These are phyloP conservation scores for Danio aesculapii DNA, from an alignment of 2,797 vertebrate species.

Conservation along the genomic window DNA sequence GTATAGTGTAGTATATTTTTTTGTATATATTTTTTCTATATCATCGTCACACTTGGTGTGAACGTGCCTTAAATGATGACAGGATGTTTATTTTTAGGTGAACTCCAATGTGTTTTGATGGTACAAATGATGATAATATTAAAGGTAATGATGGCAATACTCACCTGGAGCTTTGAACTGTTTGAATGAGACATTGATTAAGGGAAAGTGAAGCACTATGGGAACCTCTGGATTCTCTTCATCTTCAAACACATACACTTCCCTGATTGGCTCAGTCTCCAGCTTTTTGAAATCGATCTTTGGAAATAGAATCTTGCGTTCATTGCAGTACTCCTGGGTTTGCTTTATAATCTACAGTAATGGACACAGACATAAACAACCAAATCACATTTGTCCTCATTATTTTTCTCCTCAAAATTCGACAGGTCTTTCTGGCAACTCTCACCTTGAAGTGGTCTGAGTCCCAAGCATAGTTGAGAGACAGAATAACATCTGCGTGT, in stretches of 20 bases:
- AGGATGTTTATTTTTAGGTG: neutral
- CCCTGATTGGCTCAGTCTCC: conserved; percentile 72
- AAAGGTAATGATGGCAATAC: conserved; percentile 48
- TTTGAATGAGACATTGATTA: conserved; percentile 80
- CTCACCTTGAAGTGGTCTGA: conserved; percentile 63
- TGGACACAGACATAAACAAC: neutral
- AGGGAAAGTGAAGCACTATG: conserved; percentile 83
- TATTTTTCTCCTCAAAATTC: neutral
- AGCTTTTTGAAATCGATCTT: conserved; percentile 72
- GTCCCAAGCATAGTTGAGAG: conserved; percentile 83
- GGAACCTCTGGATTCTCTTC: conserved; percentile 75
- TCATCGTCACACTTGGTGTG: too few species aligned
- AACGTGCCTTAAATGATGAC: too few species aligned
- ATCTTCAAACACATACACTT: conserved; percentile 82
- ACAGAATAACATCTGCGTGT: conserved; percentile 83
- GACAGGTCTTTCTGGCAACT: too few species aligned
- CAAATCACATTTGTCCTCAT: neutral
- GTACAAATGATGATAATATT: neutral
- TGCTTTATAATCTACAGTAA: conserved; percentile 67
- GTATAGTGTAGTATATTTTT: too few species aligned
- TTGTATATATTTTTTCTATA: too few species aligned
- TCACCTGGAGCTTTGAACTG: conserved; percentile 84
- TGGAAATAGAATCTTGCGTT: conserved; percentile 83
- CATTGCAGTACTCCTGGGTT: conserved; percentile 77
- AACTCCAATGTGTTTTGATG: neutral